Conservation (phyloP, 2,113 vertebrate species). For the Osmerus mordax region DNA sequence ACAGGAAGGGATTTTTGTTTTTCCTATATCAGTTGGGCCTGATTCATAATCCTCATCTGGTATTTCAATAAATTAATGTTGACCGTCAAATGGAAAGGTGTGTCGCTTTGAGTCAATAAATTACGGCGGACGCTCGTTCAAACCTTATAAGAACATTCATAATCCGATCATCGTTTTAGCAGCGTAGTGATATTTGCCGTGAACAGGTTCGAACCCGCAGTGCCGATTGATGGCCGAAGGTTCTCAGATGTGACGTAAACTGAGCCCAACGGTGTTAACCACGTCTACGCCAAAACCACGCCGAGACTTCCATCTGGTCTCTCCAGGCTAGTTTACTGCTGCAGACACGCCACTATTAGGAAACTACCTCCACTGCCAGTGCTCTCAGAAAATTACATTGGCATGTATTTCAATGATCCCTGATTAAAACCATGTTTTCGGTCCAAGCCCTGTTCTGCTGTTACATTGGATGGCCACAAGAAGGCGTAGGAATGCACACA, state of each 20-base stretch:
- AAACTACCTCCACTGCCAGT: slow-evolving; percentile 16
- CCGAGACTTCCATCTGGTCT: too few species aligned
- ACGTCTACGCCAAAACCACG: too few species aligned
- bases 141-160: slow-evolving; percentile 48
- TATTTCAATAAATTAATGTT: slow-evolving; percentile 55
- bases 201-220: too few species aligned
- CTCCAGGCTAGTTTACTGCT: too few species aligned
- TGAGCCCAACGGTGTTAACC: too few species aligned
- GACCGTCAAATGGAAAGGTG: slow-evolving; percentile 19
- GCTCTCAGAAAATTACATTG: neutral
- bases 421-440: slow-evolving; percentile 17
- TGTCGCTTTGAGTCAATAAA: too few species aligned
- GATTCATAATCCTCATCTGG: slow-evolving; percentile 41
- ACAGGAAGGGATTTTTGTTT: slow-evolving; percentile 34
- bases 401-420: slow-evolving; percentile 7
- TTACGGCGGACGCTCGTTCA: slow-evolving; percentile 25
- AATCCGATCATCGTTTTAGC: slow-evolving; percentile 28
- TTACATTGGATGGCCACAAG: slow-evolving; percentile 7
- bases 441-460: neutral
- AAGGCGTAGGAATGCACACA: slow-evolving; percentile 15
- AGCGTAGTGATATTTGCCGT: too few species aligned
- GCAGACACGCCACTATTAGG: slow-evolving; percentile 12
- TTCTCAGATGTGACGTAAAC: too few species aligned
- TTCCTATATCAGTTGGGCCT: slow-evolving; percentile 26
- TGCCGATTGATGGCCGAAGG: too few species aligned